Evolutionary conservation across 2,797 vertebrate genomes (phyloP).

Genomic region (Coccyzus lansbergi): DNA sequence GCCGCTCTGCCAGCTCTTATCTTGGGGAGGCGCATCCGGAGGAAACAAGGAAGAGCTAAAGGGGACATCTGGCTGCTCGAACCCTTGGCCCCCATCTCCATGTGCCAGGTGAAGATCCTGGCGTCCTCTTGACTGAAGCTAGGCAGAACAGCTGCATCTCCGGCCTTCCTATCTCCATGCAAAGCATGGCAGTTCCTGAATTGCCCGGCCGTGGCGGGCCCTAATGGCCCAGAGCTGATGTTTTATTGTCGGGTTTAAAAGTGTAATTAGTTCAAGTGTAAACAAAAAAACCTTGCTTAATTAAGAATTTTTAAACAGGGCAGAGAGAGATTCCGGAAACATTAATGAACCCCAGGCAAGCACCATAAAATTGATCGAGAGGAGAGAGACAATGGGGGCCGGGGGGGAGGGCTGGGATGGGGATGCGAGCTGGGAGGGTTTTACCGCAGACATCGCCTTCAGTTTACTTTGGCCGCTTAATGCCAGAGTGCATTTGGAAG

Average conservation of each 20-base stretch:
- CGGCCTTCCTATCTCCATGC: conserved; percentile 76
- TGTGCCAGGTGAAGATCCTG: conserved; percentile 59
- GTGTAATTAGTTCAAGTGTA: conserved; percentile 98
- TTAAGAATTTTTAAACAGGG: conserved; percentile 99
- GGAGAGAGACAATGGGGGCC: conserved; percentile 71
- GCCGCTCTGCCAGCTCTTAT: conserved; percentile 23
- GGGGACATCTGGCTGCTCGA: conserved; percentile 70
- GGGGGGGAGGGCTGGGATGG: conserved; percentile 43
- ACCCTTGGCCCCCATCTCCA: conserved; percentile 67
- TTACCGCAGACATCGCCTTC: conserved; percentile 43
- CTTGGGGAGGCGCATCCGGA: conserved; percentile 40
- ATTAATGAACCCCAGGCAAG: conserved; percentile 92
- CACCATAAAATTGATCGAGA: conserved; percentile 98
- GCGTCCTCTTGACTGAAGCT: conserved; percentile 81
- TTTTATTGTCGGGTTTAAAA: conserved; percentile 93
- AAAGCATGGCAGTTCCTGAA: conserved; percentile 79
- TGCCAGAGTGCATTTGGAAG: conserved; percentile 67
- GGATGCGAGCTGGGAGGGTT: conserved; percentile 3
- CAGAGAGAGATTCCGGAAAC: conserved; percentile 94
- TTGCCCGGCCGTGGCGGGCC: conserved; percentile 70
- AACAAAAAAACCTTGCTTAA: conserved; percentile 99
- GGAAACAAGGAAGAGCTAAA: conserved; percentile 63
- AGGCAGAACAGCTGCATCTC: conserved; percentile 72
- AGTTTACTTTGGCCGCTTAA: conserved; percentile 42
- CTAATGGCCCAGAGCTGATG: conserved; percentile 84